phyloP scores from a whole-genome alignment of 1,140 invertebrate genomes.

The Piezodorus guildinii region DNA sequence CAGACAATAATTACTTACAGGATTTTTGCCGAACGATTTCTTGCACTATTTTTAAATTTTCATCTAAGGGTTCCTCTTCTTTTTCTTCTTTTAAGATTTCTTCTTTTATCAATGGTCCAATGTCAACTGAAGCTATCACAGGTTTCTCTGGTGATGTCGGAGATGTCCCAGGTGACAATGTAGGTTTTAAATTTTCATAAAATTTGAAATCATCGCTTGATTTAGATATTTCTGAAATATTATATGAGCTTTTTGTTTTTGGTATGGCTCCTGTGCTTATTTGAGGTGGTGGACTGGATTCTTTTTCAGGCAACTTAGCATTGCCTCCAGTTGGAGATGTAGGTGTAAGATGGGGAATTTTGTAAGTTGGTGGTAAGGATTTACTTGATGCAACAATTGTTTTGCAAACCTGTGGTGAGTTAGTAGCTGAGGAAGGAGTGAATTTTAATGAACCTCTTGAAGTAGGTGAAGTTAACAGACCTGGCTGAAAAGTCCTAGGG shows the following conservation, averaged over 20 bases:
- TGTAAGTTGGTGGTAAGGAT: slow-evolving; percentile 12
- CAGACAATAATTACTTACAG: slow-evolving; percentile 29
- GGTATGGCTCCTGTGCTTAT: neutral
- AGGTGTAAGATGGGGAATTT: slow-evolving; percentile 9
- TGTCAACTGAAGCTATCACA: slow-evolving; percentile 10
- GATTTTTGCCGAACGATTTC: slow-evolving; percentile 51
- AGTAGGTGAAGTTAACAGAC: slow-evolving; percentile 25
- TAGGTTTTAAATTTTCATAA: slow-evolving; percentile 24
- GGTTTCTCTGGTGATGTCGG: slow-evolving; percentile 22
- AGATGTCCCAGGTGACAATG: slow-evolving; percentile 24
- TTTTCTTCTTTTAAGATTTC: neutral
- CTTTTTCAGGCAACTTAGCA: neutral
- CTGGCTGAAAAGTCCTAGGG: slow-evolving; percentile 28
- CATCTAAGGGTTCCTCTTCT: slow-evolving; percentile 31
- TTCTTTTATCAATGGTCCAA: neutral
- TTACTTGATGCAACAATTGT: slow-evolving; percentile 11
- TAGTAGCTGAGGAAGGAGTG: slow-evolving; percentile 20
- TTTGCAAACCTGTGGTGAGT: slow-evolving; percentile 1
- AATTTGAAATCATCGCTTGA: slow-evolving; percentile 8
- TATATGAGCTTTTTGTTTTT: slow-evolving; percentile 11
- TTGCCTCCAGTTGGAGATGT: slow-evolving; percentile 5
- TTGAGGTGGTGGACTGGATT: neutral
- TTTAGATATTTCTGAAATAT: neutral
- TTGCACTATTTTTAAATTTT: slow-evolving; percentile 52
- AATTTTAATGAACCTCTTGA: slow-evolving; percentile 23